phyloP scores from a whole-genome alignment of 1,140 invertebrate species.

The Ips nitidus region DNA sequence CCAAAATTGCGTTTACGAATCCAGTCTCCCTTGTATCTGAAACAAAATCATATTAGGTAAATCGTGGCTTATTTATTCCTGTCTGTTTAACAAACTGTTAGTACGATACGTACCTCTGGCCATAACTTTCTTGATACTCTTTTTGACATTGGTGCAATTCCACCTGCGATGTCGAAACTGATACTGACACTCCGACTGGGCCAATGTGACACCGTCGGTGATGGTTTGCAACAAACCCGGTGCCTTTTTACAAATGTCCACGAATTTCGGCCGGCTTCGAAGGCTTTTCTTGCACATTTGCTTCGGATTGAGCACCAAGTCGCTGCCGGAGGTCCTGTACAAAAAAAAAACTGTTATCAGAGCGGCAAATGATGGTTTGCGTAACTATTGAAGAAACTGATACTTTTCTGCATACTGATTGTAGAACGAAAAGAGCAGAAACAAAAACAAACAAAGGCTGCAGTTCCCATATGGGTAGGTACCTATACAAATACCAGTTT shows the following conservation, averaged over 20 bases:
- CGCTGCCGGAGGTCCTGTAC: conserved; percentile 74
- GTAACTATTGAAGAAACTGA: background rate
- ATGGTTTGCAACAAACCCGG: conserved; percentile 76
- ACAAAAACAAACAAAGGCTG: background rate
- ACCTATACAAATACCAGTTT: conserved; percentile 22
- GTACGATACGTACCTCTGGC: conserved; percentile 64
- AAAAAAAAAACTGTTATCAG: conserved; percentile 23
- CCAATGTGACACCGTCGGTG: conserved; percentile 71
- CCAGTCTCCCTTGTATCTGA: conserved; percentile 90
- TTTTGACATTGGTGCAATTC: conserved; percentile 79
- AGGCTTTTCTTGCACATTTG: conserved; percentile 81
- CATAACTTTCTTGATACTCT: conserved; percentile 79
- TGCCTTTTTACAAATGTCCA: conserved; percentile 74
- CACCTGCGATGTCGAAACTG: conserved; percentile 81
- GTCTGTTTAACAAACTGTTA: background rate
- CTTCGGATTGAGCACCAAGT: conserved; percentile 84
- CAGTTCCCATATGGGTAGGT: conserved; percentile 21
- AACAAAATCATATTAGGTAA: conserved; percentile 44
- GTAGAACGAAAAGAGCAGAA: no score
- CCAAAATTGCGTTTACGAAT: conserved; percentile 91
- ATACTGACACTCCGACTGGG: conserved; percentile 79
- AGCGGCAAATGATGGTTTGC: background rate
- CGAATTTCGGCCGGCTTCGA: conserved; percentile 68
- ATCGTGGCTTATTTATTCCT: background rate
- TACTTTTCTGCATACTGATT: no score